Percentiles rank a stretch among this genome's conserved stretches.
phyloP scores from a whole-genome alignment of 2,113 vertebrate genomes.

The Cranoglanis bouderius region DNA sequence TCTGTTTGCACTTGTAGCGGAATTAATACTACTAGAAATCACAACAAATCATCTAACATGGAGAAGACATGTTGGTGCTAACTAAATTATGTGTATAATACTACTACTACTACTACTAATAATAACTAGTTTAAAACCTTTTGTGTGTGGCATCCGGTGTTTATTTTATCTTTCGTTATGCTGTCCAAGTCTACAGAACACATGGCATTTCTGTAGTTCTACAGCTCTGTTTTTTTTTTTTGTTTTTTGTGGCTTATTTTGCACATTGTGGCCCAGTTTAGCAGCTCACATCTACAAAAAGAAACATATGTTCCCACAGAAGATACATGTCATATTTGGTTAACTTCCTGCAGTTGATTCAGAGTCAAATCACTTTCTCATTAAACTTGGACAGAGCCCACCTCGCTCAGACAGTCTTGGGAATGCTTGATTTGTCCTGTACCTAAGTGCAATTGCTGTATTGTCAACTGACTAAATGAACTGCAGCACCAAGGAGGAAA shows the following conservation, averaged over 20 bases:
- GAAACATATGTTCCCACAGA: background rate
- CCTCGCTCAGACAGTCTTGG: background rate
- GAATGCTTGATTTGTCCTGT: background rate
- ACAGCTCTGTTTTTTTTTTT: no score
- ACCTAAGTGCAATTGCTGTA: no score
- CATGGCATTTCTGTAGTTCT: no score
- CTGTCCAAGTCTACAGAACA: background rate
- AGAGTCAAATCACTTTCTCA: background rate
- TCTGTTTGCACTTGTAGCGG: background rate
- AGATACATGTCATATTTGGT: background rate
- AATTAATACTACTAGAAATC: background rate
- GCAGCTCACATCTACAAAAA: background rate
- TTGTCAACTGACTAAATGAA: background rate
- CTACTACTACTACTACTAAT: no score
- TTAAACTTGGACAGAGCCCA: background rate
- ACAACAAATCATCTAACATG: background rate
- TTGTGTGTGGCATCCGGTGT: no score
- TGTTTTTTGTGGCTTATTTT: no score
- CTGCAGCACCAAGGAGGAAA: background rate
- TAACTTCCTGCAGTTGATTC: background rate
- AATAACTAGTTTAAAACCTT: background rate
- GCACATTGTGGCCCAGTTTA: background rate
- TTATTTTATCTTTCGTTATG: background rate
- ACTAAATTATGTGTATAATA: background rate
- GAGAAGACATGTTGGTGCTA: background rate